Evolutionary conservation across 64 coral and sea anemone species (phyloP), one percentile per base, ranked within the genome.

Genomic region (Anthopleura sola): DNA sequence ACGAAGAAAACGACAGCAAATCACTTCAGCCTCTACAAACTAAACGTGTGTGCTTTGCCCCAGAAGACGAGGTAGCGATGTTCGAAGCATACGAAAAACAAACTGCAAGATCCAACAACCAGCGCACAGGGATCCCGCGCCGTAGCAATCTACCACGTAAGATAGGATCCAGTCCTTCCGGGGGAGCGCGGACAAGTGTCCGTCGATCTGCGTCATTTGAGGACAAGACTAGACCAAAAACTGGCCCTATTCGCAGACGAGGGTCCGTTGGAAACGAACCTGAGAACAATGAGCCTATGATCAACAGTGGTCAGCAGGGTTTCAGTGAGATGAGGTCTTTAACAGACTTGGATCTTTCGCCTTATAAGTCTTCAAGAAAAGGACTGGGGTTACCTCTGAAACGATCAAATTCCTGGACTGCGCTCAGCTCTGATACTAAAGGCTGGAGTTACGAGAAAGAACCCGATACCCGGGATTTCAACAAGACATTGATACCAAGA

Each of bases 151-250:
- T 71, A 34, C 66, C 66, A 71, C 66, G 66, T 71, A 71, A 71
- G 13, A 11, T 71, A n/a, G 66, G 66, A 10, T 17, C 66, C 66
- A 34, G 85, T 77, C 66, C 29, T 31, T 34, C 66, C 34, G 66
- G 66, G 26, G 86, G 86, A 26, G 33, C 90, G 44, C 83, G 93
- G 16, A 81, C 90, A 60, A 71, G 87, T 15, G 90, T 99, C 9
- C 94, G 90, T 82, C 89, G 97, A 29, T 95, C 97, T 17, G 88
- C 97, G 32, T 99, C 97, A 46, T 82, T 99, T 68, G 97, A 99
- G 60, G 69, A 85, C 50, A 94, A 92, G 24, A 77, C 89, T 24
- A 88, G 86, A 34, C 88, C 89, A 31, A 95, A 86, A 49, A 86
- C 87, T 19, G 82, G 21, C 6, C 29, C 51, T 26, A 13, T 46